phyloP scores from a whole-genome alignment of 2,888 invertebrate species.

The Amphiduros pacificus region DNA sequence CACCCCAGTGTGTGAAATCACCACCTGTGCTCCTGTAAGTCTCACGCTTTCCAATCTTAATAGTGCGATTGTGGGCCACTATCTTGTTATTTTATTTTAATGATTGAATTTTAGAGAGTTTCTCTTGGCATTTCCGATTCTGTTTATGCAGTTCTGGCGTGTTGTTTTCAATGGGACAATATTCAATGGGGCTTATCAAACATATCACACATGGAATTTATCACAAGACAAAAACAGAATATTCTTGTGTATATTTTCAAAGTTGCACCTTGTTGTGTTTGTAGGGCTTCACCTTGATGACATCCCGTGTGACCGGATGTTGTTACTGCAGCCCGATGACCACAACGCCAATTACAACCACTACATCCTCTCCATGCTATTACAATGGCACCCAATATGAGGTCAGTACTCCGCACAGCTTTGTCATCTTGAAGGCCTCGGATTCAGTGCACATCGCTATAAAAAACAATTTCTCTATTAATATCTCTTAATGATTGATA shows the following conservation, averaged over 20 bases:
- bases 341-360: background rate
- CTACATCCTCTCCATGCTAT: background rate
- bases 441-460: background rate
- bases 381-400: conserved; percentile 1
- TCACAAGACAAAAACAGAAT: too few species aligned
- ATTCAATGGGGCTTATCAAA: too few species aligned
- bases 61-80: background rate
- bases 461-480: background rate
- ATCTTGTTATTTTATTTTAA: background rate
- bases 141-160: too few species aligned
- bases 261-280: background rate
- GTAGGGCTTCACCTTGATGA: conserved; percentile 3
- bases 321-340: conserved; percentile 3
- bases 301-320: conserved; percentile 4
- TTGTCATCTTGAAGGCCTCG: too few species aligned
- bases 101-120: background rate
- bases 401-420: too few species aligned
- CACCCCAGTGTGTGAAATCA: conserved; percentile 11
- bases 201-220: too few species aligned
- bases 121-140: background rate
- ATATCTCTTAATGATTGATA: background rate
- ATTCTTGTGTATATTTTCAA: too few species aligned
- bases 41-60: background rate
- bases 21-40: conserved; percentile 5
- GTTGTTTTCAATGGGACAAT: too few species aligned